Evolutionary conservation across 1,140 invertebrate species (phyloP), one percentile per base, ranked within the genome.

Genomic region (Harlomillsia oculata): DNA sequence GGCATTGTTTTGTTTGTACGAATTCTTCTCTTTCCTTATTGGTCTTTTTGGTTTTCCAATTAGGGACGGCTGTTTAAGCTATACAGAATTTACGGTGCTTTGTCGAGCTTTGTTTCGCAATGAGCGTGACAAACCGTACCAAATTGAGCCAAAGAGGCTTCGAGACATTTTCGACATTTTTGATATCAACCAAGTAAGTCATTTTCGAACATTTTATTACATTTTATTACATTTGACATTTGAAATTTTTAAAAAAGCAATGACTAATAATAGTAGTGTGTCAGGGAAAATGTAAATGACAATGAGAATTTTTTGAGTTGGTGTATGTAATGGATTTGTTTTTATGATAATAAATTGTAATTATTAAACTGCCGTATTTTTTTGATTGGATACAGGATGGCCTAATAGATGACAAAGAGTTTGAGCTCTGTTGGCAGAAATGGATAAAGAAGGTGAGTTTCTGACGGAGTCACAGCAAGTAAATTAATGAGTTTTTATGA

Each of bases 91-190:
- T 70, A 78, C 80, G 29, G 72, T 84, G 23, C 81, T 92, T 67
- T 89, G 85, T 68, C 80, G 85, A 59, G 85, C 87, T 0, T 71
- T 92, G 37, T 92, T 92, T 72, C 78, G 87, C 5, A 89, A 91
- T 69, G 85, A 88, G 67, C 80, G 80, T 59, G 88, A 88, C 1
- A 83, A 85, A 68, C 83, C 90, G 64, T 93, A 93, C 67, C 78
- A 78, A n/a, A 70, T 91, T 34, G 78, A 82, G 11, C 76, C 81
- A 43, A 76, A 82, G 26, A 79, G 80, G 64, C 74, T 87, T n/a
- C 72, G 78, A 25, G 83, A 89, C 55, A 81, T 88, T 61, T 88
- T 87, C 71, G 73, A 78, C 44, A 80, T 87, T 30, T 90, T 90
- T 66, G 85, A 89, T 71, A 77, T 75, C 50, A 83, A 89, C 66